Percentiles rank a stretch among this genome's conserved stretches.
phyloP scores from a whole-genome alignment of 1,140 invertebrate genomes.

The Whitmania pigra region DNA sequence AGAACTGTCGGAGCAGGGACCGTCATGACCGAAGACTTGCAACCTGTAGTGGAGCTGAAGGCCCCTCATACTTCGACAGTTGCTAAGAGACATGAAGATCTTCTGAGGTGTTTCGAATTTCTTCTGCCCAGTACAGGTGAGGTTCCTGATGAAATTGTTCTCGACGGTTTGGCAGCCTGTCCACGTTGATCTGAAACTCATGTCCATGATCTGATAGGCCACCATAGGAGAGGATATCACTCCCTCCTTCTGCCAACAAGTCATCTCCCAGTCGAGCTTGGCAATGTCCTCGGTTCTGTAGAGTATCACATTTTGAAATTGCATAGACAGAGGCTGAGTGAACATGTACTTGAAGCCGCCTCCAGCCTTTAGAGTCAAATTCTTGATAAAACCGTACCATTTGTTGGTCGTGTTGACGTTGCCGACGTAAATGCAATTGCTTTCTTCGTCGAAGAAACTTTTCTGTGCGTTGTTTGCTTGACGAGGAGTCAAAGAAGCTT shows the following conservation, averaged over 20 bases:
- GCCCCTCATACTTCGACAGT: constrained; percentile 15
- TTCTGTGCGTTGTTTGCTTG: neutral
- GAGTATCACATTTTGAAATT: constrained; percentile 20
- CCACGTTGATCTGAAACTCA: constrained; percentile 20
- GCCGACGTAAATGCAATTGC: constrained; percentile 18
- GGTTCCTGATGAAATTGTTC: neutral
- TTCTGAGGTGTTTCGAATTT: constrained; percentile 11
- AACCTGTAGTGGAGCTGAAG: constrained; percentile 13
- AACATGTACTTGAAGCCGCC: constrained; percentile 19
- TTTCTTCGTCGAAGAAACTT: neutral
- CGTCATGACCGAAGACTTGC: constrained; percentile 7
- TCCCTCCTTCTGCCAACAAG: constrained; percentile 23
- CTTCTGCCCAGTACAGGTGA: constrained; percentile 11
- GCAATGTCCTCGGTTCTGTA: constrained; percentile 14
- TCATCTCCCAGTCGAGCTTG: constrained; percentile 14
- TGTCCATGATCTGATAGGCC: constrained; percentile 17
- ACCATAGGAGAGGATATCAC: constrained; percentile 16
- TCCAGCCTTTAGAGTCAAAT: constrained; percentile 15
- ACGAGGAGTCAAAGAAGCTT: constrained; percentile 14
- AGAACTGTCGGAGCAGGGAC: neutral
- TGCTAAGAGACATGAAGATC: constrained; percentile 18
- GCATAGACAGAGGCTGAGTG: constrained; percentile 21
- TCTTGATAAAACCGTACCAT: constrained; percentile 21
- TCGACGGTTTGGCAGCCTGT: constrained; percentile 16
- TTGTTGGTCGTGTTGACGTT: constrained; percentile 17